Percentiles rank a stretch among this genome's conserved stretches.
Evolutionary conservation across 30 jellyfish, hydroid and myxozoan genomes (phyloP).

Genomic region (Hydractinia symbiolongicarpus): DNA sequence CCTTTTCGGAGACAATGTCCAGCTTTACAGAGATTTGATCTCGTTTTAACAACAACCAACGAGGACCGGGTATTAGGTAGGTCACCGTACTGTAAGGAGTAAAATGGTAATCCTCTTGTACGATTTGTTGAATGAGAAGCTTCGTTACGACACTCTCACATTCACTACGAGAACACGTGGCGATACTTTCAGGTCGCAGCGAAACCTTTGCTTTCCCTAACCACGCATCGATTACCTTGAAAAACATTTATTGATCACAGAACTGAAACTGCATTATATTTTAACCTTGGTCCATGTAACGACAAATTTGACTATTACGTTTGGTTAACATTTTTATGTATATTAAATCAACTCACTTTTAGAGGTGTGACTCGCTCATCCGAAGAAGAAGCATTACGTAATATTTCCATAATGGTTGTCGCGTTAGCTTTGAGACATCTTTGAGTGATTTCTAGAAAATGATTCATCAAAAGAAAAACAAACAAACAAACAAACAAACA

Average conservation of each 20-base stretch:
- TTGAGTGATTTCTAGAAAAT: neutral
- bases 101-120: slow-evolving; percentile 76
- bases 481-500: neutral
- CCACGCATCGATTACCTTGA: slow-evolving; percentile 55
- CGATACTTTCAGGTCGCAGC: slow-evolving; percentile 26
- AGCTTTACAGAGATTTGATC: slow-evolving; percentile 13
- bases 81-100: slow-evolving; percentile 71
- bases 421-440: slow-evolving; percentile 23
- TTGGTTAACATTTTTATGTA: neutral
- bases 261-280: neutral
- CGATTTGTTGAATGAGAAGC: slow-evolving; percentile 44
- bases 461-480: neutral
- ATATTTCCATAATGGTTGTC: slow-evolving; percentile 18
- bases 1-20: neutral
- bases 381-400: slow-evolving; percentile 41
- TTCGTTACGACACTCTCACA: slow-evolving; percentile 50
- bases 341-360: slow-evolving; percentile 20
- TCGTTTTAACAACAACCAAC: neutral
- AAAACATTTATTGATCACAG: neutral
- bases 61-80: slow-evolving; percentile 67
- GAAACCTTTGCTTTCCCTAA: slow-evolving; percentile 56
- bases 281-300: no score
- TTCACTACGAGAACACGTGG: slow-evolving; percentile 5
- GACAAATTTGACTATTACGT: neutral
- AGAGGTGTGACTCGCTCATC: slow-evolving; percentile 73